A percentile compares a stretch with the other conserved stretches of the same genome.
These are phyloP conservation scores for Thereva nobilitata DNA, from an alignment of 2,888 invertebrate species.

Conservation along the genomic window DNA sequence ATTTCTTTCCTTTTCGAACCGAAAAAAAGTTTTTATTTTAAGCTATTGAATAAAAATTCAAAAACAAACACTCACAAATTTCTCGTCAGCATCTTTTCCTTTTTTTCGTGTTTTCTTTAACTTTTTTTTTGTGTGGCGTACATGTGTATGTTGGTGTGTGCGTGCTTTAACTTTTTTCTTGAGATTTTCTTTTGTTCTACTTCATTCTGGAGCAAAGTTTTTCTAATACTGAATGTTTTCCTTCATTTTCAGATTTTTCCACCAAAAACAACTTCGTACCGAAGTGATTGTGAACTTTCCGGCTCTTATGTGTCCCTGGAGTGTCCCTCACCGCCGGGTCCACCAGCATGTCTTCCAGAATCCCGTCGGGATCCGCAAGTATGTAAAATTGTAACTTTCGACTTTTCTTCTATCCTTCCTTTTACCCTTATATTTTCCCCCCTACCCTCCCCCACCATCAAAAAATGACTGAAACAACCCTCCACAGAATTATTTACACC, in stretches of 20 bases:
- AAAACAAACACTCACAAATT: too few relatives aligned
- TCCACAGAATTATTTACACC: neutral
- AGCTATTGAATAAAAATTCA: too few relatives aligned
- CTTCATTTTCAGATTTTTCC: conserved; percentile 47
- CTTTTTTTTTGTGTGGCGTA: neutral
- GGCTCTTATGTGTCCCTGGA: conserved; percentile 51
- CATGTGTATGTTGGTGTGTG: too few relatives aligned
- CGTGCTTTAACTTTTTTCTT: neutral
- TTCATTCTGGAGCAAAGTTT: conserved; percentile 6
- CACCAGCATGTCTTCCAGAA: conserved; percentile 50
- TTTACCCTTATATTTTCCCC: neutral
- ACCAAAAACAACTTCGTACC: conserved; percentile 47
- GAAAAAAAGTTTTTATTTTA: too few relatives aligned
- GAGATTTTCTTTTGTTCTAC: conserved; percentile 4
- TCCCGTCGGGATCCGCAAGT: conserved; percentile 51
- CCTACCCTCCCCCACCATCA: neutral
- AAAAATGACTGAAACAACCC: neutral
- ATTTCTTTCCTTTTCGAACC: too few relatives aligned
- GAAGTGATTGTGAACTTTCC: conserved; percentile 50
- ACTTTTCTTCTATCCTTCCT: conserved; percentile 9
- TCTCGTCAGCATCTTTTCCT: too few relatives aligned
- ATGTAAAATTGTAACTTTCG: conserved; percentile 38
- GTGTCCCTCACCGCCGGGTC: conserved; percentile 52
- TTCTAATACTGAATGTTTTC: conserved; percentile 30
- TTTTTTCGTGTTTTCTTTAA: neutral